These are phyloP conservation scores for Suillia variegata DNA, from an alignment of 2,888 invertebrate genomes.

Conservation along the genomic window DNA sequence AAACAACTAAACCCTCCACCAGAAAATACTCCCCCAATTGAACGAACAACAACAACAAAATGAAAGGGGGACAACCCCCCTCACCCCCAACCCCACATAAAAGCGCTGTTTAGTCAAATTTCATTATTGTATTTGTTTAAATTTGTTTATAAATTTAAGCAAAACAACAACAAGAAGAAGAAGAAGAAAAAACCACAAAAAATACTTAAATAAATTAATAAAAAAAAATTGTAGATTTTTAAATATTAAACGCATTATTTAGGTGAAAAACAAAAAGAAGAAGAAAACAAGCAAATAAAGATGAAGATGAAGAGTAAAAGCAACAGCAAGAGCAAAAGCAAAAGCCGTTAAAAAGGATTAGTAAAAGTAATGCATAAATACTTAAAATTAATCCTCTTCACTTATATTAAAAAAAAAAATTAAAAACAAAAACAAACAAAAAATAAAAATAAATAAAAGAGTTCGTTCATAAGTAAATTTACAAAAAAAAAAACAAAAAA, in stretches of 20 bases:
- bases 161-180: constrained; percentile 20
- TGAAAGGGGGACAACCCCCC: too few relatives aligned
- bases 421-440: constrained; percentile 16
- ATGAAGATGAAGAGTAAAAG: too few relatives aligned
- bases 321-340: constrained; percentile 32
- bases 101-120: constrained; percentile 18
- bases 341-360: constrained; percentile 27
- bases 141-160: constrained; percentile 36
- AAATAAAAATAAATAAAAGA: constrained; percentile 33
- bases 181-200: too few relatives aligned
- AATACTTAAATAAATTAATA: constrained; percentile 23
- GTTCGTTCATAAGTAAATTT: constrained; percentile 26
- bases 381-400: constrained; percentile 50
- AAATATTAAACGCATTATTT: constrained; percentile 24
- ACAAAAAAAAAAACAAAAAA: constrained; percentile 28
- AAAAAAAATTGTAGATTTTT: constrained; percentile 21
- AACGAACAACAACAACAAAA: constrained; percentile 7
- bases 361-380: constrained; percentile 40
- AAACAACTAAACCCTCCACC: constrained; percentile 12
- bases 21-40: not conserved
- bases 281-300: too few relatives aligned
- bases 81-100: too few relatives aligned
- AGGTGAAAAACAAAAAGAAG: constrained; percentile 24
- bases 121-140: constrained; percentile 31
- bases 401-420: constrained; percentile 41